phyloP scores from a whole-genome alignment of 2,888 invertebrate species.

The Metacarcinus magister region DNA sequence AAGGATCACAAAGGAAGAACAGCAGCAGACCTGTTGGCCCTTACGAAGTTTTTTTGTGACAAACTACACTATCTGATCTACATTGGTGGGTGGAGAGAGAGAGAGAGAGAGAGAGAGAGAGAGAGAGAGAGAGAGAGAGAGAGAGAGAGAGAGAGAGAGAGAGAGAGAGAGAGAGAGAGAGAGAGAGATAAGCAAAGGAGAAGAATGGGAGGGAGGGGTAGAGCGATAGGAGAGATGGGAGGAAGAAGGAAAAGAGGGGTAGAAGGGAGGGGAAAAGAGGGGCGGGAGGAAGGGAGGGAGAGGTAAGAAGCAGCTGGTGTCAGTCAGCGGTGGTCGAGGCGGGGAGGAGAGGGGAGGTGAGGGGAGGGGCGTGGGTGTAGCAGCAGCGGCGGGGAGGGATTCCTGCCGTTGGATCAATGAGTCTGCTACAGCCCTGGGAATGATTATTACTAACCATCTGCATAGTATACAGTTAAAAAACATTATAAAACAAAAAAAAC shows the following conservation, averaged over 20 bases:
- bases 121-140: background rate
- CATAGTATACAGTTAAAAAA: background rate
- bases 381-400: background rate
- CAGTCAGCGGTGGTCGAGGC: background rate
- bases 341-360: background rate
- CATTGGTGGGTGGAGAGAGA: too few species aligned
- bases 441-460: background rate
- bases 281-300: background rate
- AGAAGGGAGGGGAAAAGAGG: background rate
- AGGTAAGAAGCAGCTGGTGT: background rate
- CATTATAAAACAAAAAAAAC: background rate
- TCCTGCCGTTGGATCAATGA: background rate
- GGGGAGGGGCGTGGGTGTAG: background rate
- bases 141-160: background rate
- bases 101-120: too few species aligned
- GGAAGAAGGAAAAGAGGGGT: background rate
- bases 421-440: conserved; percentile 6
- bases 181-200: background rate
- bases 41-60: too few species aligned
- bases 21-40: too few species aligned
- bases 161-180: conserved; percentile 8
- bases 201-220: background rate
- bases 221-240: background rate
- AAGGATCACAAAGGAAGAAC: too few species aligned
- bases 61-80: too few species aligned